A percentile compares a stretch with the other conserved stretches of the same genome.
Conservation (phyloP, 2,888 invertebrate species). For the Spodoptera littoralis region DNA sequence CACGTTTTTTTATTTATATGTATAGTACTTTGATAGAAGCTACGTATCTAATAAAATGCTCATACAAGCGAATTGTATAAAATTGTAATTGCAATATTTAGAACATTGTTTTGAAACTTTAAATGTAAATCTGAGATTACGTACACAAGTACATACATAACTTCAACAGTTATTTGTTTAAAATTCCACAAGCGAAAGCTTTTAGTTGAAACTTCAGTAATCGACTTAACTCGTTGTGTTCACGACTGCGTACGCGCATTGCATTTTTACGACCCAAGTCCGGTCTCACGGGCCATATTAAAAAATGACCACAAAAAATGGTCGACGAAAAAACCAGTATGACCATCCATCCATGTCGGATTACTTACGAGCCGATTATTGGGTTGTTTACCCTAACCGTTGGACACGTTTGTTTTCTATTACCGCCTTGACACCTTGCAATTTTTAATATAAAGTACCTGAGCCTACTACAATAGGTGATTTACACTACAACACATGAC, state of each 20-base stretch:
- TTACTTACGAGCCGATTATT: slow-evolving; percentile 65
- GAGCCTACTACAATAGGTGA: neutral
- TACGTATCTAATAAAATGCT: neutral
- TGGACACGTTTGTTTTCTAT: slow-evolving; percentile 54
- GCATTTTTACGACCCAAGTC: slow-evolving; percentile 72
- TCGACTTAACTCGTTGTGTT: slow-evolving; percentile 55
- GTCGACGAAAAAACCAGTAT: slow-evolving; percentile 68
- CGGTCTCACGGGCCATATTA: slow-evolving; percentile 69
- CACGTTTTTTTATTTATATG: slow-evolving; percentile 40
- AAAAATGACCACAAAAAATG: slow-evolving; percentile 73
- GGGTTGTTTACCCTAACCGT: slow-evolving; percentile 68
- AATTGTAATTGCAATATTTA: no score
- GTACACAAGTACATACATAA: neutral
- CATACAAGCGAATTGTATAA: no score
- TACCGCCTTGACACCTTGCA: slow-evolving; percentile 43
- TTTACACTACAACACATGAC: no score
- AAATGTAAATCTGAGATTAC: slow-evolving; percentile 7
- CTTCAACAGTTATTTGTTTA: slow-evolving; percentile 45
- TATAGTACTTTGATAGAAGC: slow-evolving; percentile 19
- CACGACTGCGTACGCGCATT: slow-evolving; percentile 66
- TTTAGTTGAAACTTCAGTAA: slow-evolving; percentile 54
- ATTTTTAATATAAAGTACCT: slow-evolving; percentile 13
- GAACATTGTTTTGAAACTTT: neutral
- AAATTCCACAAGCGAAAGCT: slow-evolving; percentile 50
- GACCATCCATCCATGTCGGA: slow-evolving; percentile 69